phyloP scores from a whole-genome alignment of 2,888 invertebrate genomes.

The Patella pellucida region DNA sequence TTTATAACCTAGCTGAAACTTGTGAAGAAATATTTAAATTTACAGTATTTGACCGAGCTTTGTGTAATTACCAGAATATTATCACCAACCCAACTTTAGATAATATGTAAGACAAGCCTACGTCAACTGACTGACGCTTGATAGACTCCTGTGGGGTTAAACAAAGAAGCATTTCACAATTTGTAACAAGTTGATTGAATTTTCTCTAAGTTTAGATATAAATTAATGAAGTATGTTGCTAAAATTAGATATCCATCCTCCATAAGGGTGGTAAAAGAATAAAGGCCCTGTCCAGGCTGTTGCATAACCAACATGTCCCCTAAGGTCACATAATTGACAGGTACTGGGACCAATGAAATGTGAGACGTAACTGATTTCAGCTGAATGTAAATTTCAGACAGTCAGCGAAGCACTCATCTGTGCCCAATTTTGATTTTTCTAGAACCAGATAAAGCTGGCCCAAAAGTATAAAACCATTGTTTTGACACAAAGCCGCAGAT shows the following conservation, averaged over 20 bases:
- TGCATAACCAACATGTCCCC: constrained; percentile 8
- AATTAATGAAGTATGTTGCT: background rate
- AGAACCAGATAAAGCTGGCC: too few relatives aligned
- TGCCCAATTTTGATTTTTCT: background rate
- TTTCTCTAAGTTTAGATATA: background rate
- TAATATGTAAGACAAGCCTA: too few relatives aligned
- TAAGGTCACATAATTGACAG: constrained; percentile 11
- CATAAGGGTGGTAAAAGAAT: background rate
- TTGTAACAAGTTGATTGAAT: background rate
- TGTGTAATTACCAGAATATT: too few relatives aligned
- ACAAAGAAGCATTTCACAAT: too few relatives aligned
- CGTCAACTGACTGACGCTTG: too few relatives aligned
- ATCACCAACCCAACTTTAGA: too few relatives aligned
- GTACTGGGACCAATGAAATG: constrained; percentile 11
- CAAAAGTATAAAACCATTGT: too few relatives aligned
- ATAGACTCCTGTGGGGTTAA: too few relatives aligned
- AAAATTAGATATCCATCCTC: background rate
- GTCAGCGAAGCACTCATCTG: background rate
- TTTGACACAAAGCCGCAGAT: too few relatives aligned
- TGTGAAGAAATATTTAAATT: too few relatives aligned
- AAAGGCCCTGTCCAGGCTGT: background rate
- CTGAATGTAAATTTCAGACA: background rate
- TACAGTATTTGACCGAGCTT: too few relatives aligned
- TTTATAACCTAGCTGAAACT: too few relatives aligned
- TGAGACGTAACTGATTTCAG: background rate